Conservation (phyloP, 1,140 invertebrate genomes). For the Euura lappo region DNA sequence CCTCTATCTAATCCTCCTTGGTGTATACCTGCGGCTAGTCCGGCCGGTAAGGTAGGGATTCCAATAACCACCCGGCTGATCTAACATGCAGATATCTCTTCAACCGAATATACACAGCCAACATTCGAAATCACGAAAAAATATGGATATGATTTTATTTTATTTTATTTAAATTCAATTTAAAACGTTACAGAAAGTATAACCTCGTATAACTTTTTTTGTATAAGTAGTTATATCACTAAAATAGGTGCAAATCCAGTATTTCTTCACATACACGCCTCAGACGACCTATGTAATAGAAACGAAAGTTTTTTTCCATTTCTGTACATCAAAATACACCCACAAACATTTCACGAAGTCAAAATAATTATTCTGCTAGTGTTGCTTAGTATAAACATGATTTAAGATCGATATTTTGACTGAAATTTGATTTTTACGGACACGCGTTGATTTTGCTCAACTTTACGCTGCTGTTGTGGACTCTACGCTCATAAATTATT, state of each 20-base stretch:
- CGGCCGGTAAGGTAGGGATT: too few relatives aligned
- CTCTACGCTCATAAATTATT: background rate
- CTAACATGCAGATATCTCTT: too few relatives aligned
- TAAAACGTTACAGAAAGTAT: background rate
- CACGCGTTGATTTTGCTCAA: background rate
- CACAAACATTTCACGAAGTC: background rate
- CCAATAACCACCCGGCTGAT: too few relatives aligned
- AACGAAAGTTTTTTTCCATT: background rate
- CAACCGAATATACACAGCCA: too few relatives aligned
- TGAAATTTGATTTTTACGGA: background rate
- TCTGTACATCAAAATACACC: background rate
- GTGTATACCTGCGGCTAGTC: too few relatives aligned
- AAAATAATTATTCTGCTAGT: background rate
- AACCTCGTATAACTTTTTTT: background rate
- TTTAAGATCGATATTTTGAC: background rate
- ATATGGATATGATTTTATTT: too few relatives aligned
- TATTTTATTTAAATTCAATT: too few relatives aligned
- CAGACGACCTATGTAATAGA: background rate
- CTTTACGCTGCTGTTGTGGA: background rate
- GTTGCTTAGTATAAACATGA: background rate
- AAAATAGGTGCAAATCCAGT: background rate
- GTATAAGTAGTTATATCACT: background rate
- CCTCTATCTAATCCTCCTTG: too few relatives aligned
- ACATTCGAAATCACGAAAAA: too few relatives aligned
- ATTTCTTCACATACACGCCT: background rate